A percentile compares a stretch with the other conserved stretches of the same genome.
Evolutionary conservation across 1,140 invertebrate genomes (phyloP).

Genomic region (Pinna nobilis): DNA sequence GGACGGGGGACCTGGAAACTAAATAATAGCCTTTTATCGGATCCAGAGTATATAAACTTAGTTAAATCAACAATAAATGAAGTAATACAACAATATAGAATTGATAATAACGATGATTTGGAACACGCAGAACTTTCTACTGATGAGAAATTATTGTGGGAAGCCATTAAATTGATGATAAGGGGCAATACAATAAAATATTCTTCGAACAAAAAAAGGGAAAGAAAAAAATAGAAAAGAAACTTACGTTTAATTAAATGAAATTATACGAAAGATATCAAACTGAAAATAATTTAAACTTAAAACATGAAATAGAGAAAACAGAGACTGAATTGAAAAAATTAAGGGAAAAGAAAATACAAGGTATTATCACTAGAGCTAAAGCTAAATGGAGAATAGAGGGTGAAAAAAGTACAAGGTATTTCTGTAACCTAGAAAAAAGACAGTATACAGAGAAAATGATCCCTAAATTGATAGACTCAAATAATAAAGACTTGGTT

Average conservation of each 20-base stretch:
- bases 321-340: slow-evolving; percentile 16
- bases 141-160: slow-evolving; percentile 10
- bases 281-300: neutral
- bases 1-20: slow-evolving; percentile 28
- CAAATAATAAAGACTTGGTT: slow-evolving; percentile 1
- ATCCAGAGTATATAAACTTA: slow-evolving; percentile 4
- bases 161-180: slow-evolving; percentile 22
- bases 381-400: slow-evolving; percentile 25
- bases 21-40: slow-evolving; percentile 25
- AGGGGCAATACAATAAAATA: slow-evolving; percentile 28
- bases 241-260: neutral
- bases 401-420: slow-evolving; percentile 31
- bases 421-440: slow-evolving; percentile 35
- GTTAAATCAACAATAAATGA: slow-evolving; percentile 12
- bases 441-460: slow-evolving; percentile 19
- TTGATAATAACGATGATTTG: neutral
- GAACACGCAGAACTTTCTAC: slow-evolving; percentile 3
- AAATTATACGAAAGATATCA: neutral
- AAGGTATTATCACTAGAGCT: slow-evolving; percentile 15
- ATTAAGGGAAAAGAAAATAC: slow-evolving; percentile 19
- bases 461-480: neutral
- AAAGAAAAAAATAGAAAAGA: slow-evolving; percentile 16
- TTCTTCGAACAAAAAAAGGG: slow-evolving; percentile 12
- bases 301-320: neutral
- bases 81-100: neutral